A percentile compares a stretch with the other conserved stretches of the same genome.
phyloP scores from a whole-genome alignment of 2,113 vertebrate species.

The Pelvicachromis taeniatus region DNA sequence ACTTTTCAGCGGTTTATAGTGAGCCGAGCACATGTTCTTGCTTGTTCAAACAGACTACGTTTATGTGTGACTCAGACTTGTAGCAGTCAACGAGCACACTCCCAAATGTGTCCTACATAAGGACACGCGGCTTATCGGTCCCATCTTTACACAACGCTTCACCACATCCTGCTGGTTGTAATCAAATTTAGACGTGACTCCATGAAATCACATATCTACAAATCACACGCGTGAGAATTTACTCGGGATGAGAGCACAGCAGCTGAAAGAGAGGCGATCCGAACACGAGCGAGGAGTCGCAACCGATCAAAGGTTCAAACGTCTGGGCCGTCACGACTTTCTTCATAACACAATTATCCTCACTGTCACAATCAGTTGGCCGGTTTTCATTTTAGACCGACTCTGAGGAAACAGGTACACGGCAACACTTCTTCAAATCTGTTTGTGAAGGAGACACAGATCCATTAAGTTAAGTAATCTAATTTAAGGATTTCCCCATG shows the following conservation, averaged over 20 bases:
- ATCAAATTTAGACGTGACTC: neutral
- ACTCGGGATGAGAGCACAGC: neutral
- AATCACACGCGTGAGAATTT: neutral
- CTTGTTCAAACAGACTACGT: neutral
- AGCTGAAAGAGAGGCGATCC: neutral
- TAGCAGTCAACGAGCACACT: neutral
- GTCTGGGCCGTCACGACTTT: neutral
- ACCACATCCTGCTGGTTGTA: neutral
- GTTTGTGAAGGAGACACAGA: neutral
- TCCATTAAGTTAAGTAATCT: neutral
- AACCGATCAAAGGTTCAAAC: neutral
- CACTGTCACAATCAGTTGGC: neutral
- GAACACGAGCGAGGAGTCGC: fast-evolving
- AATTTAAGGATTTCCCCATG: neutral
- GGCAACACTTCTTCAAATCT: neutral
- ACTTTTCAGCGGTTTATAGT: neutral
- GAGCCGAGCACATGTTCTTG: neutral
- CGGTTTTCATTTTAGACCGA: neutral
- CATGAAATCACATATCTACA: neutral
- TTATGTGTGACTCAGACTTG: neutral
- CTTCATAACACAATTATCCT: neutral
- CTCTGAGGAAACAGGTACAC: neutral
- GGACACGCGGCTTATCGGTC: neutral
- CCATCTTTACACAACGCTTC: neutral
- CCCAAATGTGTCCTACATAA: neutral